These are phyloP conservation scores for Allolobophora icterica DNA, from an alignment of 2,888 invertebrate species.

Conservation along the genomic window DNA sequence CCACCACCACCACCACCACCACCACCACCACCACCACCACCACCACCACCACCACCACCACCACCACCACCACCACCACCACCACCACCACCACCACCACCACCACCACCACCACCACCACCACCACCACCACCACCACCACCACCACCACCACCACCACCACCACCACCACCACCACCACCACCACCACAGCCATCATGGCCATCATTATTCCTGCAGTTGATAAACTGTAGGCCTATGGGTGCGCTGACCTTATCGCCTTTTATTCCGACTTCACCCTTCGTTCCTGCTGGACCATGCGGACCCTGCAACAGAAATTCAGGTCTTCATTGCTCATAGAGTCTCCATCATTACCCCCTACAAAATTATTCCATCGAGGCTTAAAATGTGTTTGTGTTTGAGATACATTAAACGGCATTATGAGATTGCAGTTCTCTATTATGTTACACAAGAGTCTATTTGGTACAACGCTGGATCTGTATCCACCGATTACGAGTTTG, in stretches of 20 bases:
- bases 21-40: neutral
- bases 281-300: constrained; percentile 64
- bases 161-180: neutral
- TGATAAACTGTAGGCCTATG: neutral
- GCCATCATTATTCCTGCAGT: neutral
- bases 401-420: too few relatives aligned
- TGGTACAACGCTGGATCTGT: too few relatives aligned
- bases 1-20: too few relatives aligned
- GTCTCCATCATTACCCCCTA: neutral
- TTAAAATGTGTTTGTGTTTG: too few relatives aligned
- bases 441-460: too few relatives aligned
- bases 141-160: too few relatives aligned
- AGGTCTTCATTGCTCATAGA: neutral
- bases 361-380: too few relatives aligned
- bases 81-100: neutral
- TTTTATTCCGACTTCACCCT: constrained; percentile 45
- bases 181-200: neutral
- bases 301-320: constrained; percentile 68
- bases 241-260: constrained; percentile 44
- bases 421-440: too few relatives aligned
- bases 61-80: neutral
- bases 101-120: too few relatives aligned
- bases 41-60: too few relatives aligned
- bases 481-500: too few relatives aligned
- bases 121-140: too few relatives aligned